These are phyloP conservation scores for Onychomys torridus DNA, from an alignment of 2,797 vertebrate genomes.

Conservation along the genomic window DNA sequence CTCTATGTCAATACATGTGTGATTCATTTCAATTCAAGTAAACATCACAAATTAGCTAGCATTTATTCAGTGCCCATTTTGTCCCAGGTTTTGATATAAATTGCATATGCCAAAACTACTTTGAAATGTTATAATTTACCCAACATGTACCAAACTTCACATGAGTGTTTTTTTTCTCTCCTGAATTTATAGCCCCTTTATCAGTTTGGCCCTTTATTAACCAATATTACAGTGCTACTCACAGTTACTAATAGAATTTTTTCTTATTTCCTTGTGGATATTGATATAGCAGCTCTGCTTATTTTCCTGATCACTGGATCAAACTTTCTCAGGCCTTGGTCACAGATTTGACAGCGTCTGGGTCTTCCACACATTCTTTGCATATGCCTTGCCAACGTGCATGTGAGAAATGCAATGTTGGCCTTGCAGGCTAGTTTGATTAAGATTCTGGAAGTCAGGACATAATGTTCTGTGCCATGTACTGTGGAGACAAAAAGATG, in stretches of 20 bases:
- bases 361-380: not conserved
- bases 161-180: not conserved
- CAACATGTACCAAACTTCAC: not conserved
- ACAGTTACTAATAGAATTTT: not conserved
- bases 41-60: not conserved
- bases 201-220: slow-evolving; percentile 9
- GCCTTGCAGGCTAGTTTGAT: not conserved
- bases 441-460: slow-evolving; percentile 1
- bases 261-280: not conserved
- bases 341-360: not conserved
- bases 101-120: not conserved
- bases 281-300: not conserved
- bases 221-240: not conserved
- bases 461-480: not conserved
- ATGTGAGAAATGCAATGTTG: not conserved
- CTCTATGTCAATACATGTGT: slow-evolving; percentile 32
- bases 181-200: not conserved
- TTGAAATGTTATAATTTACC: not conserved
- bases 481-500: not conserved
- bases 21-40: slow-evolving; percentile 57
- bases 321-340: not conserved
- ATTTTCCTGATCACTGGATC: not conserved
- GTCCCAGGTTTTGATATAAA: slow-evolving; percentile 26
- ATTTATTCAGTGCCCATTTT: slow-evolving; percentile 12
- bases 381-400: not conserved